Conservation (phyloP, 92 coral and sea anemone species). For the Plumapathes pennacea region DNA sequence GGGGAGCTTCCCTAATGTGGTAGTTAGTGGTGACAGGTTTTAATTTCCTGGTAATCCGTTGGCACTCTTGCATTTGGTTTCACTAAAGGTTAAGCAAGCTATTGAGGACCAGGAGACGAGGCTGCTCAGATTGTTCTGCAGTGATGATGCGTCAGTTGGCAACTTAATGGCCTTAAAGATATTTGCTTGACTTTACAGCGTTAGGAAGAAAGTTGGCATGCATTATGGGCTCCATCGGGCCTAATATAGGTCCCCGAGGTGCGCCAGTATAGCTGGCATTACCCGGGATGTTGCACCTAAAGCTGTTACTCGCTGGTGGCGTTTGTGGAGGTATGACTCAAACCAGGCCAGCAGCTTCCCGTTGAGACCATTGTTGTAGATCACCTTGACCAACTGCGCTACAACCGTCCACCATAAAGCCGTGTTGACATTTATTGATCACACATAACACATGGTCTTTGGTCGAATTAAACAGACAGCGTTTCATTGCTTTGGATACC, state of each 20-base stretch:
- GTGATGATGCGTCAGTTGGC: slow-evolving; percentile 26
- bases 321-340: slow-evolving; percentile 35
- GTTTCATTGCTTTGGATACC: too few relatives aligned
- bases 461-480: slow-evolving; percentile 1
- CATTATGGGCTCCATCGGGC: slow-evolving; percentile 31
- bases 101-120: slow-evolving; percentile 41
- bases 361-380: slow-evolving; percentile 34
- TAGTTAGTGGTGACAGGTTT: slow-evolving; percentile 17
- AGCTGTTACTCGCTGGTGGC: slow-evolving; percentile 30
- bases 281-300: slow-evolving; percentile 38
- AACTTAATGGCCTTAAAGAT: slow-evolving; percentile 23
- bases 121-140: slow-evolving; percentile 25
- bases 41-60: slow-evolving; percentile 22
- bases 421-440: slow-evolving; percentile 20
- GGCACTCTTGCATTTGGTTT: slow-evolving; percentile 28
- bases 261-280: slow-evolving; percentile 50
- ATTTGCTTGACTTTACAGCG: slow-evolving; percentile 25
- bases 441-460: neutral
- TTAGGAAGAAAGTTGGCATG: slow-evolving; percentile 39
- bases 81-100: slow-evolving; percentile 21
- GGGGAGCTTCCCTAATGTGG: slow-evolving; percentile 9
- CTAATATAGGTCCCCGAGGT: slow-evolving; percentile 56
- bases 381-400: slow-evolving; percentile 38
- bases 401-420: slow-evolving; percentile 33
- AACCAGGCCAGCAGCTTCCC: slow-evolving; percentile 46